Percentiles rank a stretch among this genome's conserved stretches.
These are phyloP conservation scores for Edolisoma coerulescens DNA, from an alignment of 2,113 vertebrate species.

Conservation along the genomic window DNA sequence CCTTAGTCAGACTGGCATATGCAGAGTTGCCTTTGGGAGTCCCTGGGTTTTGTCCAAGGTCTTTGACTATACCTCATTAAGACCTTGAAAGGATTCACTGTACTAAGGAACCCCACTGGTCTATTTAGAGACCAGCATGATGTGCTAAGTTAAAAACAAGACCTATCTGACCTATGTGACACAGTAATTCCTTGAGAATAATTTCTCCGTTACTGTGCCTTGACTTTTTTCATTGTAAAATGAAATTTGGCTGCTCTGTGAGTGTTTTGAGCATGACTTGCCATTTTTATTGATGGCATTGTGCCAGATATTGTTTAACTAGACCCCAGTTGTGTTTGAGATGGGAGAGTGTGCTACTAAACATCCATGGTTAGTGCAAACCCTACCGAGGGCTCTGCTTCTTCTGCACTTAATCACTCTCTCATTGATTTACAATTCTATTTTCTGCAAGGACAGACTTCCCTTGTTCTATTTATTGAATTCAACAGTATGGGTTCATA, in stretches of 20 bases:
- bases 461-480: constrained; percentile 42
- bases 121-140: not conserved
- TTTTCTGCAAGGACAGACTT: constrained; percentile 57
- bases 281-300: not conserved
- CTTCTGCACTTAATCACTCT: constrained; percentile 32
- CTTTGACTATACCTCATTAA: not conserved
- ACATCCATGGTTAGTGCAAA: constrained; percentile 18
- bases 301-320: not conserved
- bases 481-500: constrained; percentile 36
- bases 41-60: not conserved
- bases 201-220: not conserved
- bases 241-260: not conserved
- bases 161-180: not conserved
- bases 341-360: not conserved
- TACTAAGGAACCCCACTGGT: not conserved
- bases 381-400: not conserved
- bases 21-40: not conserved
- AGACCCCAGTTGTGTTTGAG: not conserved
- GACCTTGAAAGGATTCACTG: not conserved
- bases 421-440: constrained; percentile 50
- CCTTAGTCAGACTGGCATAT: not conserved
- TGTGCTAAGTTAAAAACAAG: not conserved
- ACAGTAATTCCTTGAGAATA: not conserved
- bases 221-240: not conserved
- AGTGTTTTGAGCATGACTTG: not conserved